phyloP scores from a whole-genome alignment of 2,888 invertebrate genomes.

The Scaptomyza flava region DNA sequence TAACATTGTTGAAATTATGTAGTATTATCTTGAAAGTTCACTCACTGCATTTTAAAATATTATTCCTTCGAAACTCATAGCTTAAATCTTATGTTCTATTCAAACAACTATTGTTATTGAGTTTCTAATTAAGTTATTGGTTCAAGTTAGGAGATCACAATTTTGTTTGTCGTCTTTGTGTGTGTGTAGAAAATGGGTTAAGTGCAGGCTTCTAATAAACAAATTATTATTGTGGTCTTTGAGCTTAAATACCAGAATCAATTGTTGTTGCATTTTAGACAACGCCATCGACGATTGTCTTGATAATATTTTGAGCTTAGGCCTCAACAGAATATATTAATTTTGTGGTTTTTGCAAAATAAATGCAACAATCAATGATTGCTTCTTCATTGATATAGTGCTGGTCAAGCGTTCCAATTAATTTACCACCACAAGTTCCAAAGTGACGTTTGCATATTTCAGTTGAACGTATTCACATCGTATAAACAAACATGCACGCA shows the following conservation, averaged over 20 bases:
- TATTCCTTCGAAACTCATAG: slow-evolving; percentile 25
- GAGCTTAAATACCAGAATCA: slow-evolving; percentile 25
- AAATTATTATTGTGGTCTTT: slow-evolving; percentile 27
- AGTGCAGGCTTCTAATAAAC: background rate
- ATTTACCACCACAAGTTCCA: slow-evolving; percentile 52
- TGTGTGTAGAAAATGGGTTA: slow-evolving; percentile 7
- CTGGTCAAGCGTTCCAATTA: slow-evolving; percentile 54
- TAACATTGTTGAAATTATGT: background rate
- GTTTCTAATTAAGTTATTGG: slow-evolving; percentile 53
- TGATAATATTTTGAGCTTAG: slow-evolving; percentile 6
- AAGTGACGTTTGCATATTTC: slow-evolving; percentile 53
- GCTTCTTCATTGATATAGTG: slow-evolving; percentile 27
- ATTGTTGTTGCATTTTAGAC: background rate
- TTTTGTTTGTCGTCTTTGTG: background rate
- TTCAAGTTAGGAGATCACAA: background rate
- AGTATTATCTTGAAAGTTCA: background rate
- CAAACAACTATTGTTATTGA: slow-evolving; percentile 34
- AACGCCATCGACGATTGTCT: slow-evolving; percentile 2
- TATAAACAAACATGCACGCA: slow-evolving; percentile 15
- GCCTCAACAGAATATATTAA: slow-evolving; percentile 49
- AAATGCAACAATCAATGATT: slow-evolving; percentile 59
- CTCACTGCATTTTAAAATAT: slow-evolving; percentile 11
- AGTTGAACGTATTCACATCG: slow-evolving; percentile 6
- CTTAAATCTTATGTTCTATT: slow-evolving; percentile 10
- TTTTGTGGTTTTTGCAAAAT: slow-evolving; percentile 45